Percentiles rank a stretch among this genome's conserved stretches.
phyloP scores from a whole-genome alignment of 2,113 vertebrate species.

The Paramormyrops kingsleyae region DNA sequence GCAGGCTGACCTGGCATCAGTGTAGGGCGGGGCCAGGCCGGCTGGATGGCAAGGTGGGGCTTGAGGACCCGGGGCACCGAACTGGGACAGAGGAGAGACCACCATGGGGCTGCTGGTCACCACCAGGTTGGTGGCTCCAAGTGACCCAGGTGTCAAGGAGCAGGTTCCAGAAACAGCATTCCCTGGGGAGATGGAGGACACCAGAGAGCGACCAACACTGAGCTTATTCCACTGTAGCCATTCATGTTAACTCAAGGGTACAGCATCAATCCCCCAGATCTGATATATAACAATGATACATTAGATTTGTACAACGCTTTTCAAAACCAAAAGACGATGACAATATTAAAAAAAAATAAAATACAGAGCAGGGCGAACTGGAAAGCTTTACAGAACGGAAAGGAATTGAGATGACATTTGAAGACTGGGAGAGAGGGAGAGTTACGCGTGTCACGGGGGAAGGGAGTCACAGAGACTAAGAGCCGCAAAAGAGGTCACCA shows the following conservation, averaged over 20 bases:
- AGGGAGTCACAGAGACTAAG: background rate
- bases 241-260: background rate
- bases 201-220: background rate
- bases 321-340: background rate
- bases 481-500: background rate
- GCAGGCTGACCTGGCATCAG: conserved; percentile 74
- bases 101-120: conserved; percentile 68
- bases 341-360: background rate
- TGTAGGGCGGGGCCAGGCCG: conserved; percentile 60
- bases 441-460: background rate
- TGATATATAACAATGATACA: background rate
- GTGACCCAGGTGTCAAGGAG: conserved; percentile 67
- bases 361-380: background rate
- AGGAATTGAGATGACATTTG: background rate
- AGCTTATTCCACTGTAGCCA: background rate
- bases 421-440: background rate
- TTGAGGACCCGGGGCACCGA: conserved; percentile 54
- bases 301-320: background rate
- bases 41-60: conserved; percentile 59
- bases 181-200: conserved; percentile 50
- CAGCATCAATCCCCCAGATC: background rate
- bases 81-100: conserved; percentile 54
- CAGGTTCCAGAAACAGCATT: conserved; percentile 51
- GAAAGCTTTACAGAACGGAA: background rate
- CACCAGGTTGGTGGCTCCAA: conserved; percentile 62